phyloP scores from a whole-genome alignment of 2,888 invertebrate species.

The Lepidochitona cinerea region DNA sequence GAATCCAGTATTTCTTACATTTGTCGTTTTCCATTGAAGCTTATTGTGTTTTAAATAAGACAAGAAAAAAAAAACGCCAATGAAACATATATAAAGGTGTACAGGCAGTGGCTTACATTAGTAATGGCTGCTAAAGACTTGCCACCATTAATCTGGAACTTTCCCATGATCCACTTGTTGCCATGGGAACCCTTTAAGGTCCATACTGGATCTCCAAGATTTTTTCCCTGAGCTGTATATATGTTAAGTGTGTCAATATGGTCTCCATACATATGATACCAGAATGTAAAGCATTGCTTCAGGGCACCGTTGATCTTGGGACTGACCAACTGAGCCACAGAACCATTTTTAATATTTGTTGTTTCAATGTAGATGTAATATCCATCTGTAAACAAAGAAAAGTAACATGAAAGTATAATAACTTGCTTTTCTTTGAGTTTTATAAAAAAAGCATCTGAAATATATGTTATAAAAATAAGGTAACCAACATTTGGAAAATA shows the following conservation, averaged over 20 bases:
- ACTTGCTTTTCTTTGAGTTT: no score
- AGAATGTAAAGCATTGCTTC: conserved; percentile 57
- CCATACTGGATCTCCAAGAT: conserved; percentile 29
- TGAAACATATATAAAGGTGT: no score
- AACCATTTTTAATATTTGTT: conserved; percentile 32
- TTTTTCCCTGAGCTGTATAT: conserved; percentile 29
- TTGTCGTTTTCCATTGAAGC: no score
- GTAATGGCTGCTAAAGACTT: conserved; percentile 27
- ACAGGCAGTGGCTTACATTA: conserved; percentile 46
- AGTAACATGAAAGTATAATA: no score
- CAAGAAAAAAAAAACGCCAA: no score
- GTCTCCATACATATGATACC: conserved; percentile 62
- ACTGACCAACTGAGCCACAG: conserved; percentile 55
- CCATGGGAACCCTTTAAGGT: conserved; percentile 40
- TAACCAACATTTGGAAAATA: no score
- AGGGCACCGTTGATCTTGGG: conserved; percentile 40
- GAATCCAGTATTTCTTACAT: no score
- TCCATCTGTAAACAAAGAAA: conserved; percentile 42
- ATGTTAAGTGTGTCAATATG: conserved; percentile 48
- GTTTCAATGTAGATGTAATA: conserved; percentile 62
- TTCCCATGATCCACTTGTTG: conserved; percentile 37
- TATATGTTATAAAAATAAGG: no score
- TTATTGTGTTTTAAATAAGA: no score
- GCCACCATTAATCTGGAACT: conserved; percentile 38
- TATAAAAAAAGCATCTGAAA: no score